Percentiles rank a stretch among this genome's conserved stretches.
phyloP scores from a whole-genome alignment of 2,113 vertebrate genomes.

The Hymenochirus boettgeri region DNA sequence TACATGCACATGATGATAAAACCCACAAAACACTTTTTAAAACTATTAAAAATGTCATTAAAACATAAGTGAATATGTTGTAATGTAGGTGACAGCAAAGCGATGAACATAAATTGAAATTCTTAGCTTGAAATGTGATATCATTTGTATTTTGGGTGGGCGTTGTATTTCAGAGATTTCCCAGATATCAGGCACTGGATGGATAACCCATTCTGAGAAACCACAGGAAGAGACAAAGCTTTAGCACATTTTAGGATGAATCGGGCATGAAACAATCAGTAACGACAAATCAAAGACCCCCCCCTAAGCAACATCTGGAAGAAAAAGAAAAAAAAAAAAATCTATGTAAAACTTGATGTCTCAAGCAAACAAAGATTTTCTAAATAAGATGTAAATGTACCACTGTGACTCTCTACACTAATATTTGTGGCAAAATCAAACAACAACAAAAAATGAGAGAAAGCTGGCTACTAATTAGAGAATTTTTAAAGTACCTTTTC shows the following conservation, averaged over 20 bases:
- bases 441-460: no score
- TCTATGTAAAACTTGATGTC: no score
- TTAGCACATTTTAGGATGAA: constrained; percentile 69
- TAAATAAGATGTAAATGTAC: no score
- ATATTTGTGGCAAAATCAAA: no score
- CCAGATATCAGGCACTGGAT: constrained; percentile 90
- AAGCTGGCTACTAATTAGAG: no score
- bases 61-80: constrained; percentile 61
- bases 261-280: constrained; percentile 75
- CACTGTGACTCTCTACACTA: no score
- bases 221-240: constrained; percentile 75
- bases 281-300: constrained; percentile 84
- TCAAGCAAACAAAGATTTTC: no score
- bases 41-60: constrained; percentile 53
- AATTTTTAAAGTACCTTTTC: no score
- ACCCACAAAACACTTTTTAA: constrained; percentile 73
- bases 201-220: constrained; percentile 93
- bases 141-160: constrained; percentile 77
- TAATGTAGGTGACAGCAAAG: constrained; percentile 47
- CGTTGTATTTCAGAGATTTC: constrained; percentile 70
- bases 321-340: no score
- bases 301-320: constrained; percentile 75
- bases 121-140: constrained; percentile 61
- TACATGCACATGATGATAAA: constrained; percentile 73
- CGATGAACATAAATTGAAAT: constrained; percentile 20